Conservation (phyloP, 2,797 vertebrate genomes). For the Sternotherus odoratus region DNA sequence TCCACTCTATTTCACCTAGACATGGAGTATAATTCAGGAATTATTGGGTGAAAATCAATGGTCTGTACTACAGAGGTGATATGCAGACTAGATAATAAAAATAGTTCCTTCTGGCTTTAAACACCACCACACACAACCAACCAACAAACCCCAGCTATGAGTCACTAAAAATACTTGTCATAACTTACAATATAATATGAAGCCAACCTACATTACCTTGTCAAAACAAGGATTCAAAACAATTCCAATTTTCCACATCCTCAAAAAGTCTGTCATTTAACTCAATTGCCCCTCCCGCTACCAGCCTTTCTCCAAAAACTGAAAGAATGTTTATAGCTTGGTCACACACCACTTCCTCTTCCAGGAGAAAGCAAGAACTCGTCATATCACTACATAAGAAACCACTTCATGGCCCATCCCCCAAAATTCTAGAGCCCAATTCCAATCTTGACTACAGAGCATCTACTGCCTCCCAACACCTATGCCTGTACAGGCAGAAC, state of each 20-base stretch:
- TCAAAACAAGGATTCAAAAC: background rate
- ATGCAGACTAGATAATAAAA: background rate
- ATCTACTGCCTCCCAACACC: background rate
- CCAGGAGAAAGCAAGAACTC: conserved; percentile 16
- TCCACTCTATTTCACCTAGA: background rate
- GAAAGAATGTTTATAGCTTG: background rate
- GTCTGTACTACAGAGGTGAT: background rate
- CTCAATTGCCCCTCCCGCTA: background rate
- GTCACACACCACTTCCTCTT: conserved; percentile 47
- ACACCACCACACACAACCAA: too few species aligned
- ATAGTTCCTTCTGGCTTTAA: background rate
- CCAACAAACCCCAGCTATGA: background rate
- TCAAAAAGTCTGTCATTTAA: background rate
- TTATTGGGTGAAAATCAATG: background rate
- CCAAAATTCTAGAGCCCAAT: background rate
- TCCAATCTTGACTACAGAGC: background rate
- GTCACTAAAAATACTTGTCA: background rate
- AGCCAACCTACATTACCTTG: background rate
- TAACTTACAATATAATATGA: background rate
- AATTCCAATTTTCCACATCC: background rate
- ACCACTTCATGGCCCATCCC: background rate
- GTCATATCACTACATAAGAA: background rate
- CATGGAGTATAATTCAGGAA: background rate
- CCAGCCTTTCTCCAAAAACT: background rate
- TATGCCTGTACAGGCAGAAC: background rate